phyloP scores from a whole-genome alignment of 2,113 vertebrate genomes.

The Hyla sarda region DNA sequence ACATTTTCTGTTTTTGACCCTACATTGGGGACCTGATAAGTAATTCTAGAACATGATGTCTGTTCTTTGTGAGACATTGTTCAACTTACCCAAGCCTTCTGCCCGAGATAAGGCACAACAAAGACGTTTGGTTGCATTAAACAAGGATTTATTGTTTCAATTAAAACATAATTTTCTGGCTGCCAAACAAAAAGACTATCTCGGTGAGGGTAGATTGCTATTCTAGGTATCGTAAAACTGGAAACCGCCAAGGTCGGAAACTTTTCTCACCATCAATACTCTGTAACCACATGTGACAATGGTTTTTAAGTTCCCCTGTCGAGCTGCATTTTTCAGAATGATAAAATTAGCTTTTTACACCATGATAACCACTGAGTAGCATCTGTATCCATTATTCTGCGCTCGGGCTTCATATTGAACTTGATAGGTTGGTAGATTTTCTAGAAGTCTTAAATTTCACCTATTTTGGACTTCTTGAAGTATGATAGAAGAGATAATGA shows the following conservation, averaged over 20 bases:
- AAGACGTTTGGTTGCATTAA: slow-evolving; percentile 23
- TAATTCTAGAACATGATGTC: slow-evolving; percentile 42
- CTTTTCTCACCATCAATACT: slow-evolving; percentile 29
- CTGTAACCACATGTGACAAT: slow-evolving; percentile 4
- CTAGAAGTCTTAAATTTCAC: not conserved
- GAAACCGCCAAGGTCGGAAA: slow-evolving; percentile 22
- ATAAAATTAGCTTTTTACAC: slow-evolving; percentile 13
- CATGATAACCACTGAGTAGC: not conserved
- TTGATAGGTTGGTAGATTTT: not conserved
- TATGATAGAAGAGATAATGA: not conserved
- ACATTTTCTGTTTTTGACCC: slow-evolving; percentile 21
- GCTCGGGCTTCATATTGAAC: not conserved
- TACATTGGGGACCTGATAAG: slow-evolving; percentile 28
- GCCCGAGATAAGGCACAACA: slow-evolving; percentile 37
- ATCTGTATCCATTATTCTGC: not conserved
- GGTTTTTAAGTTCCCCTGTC: slow-evolving; percentile 6
- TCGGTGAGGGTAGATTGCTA: slow-evolving; percentile 15
- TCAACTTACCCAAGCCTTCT: slow-evolving; percentile 3
- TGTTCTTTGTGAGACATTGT: slow-evolving; percentile 10
- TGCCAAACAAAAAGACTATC: slow-evolving; percentile 49
- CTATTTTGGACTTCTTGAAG: not conserved
- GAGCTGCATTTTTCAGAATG: slow-evolving; percentile 33
- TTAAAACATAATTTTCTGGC: slow-evolving; percentile 27
- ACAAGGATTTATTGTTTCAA: slow-evolving; percentile 56
- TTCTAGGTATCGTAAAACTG: slow-evolving; percentile 31